Conservation (phyloP, 2,797 vertebrate genomes). For the Sphenopsis melanotis region DNA sequence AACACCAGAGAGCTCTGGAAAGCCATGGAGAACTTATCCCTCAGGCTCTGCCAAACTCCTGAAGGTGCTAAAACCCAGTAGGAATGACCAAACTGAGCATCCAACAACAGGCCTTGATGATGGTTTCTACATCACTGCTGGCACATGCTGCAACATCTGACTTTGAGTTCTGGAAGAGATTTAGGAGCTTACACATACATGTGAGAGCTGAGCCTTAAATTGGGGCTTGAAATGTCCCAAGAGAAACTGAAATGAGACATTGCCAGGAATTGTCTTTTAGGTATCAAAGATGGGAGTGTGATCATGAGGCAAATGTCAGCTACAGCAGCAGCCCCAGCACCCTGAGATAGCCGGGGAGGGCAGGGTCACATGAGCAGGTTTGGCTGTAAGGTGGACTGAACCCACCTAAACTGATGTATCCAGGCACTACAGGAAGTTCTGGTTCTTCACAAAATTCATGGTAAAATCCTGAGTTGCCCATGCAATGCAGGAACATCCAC, state of each 20-base stretch:
- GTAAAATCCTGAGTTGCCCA: background rate
- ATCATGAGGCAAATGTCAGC: background rate
- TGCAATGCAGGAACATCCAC: background rate
- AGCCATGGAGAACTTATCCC: background rate
- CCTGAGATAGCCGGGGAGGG: background rate
- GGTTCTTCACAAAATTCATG: background rate
- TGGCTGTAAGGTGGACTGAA: background rate
- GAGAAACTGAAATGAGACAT: background rate
- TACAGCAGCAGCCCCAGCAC: background rate
- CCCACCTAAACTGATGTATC: background rate
- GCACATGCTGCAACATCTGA: background rate
- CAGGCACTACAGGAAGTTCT: background rate
- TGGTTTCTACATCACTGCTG: background rate
- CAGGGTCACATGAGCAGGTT: fast-evolving
- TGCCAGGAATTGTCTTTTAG: background rate
- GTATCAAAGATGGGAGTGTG: background rate
- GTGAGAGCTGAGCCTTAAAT: background rate
- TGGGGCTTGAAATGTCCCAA: background rate
- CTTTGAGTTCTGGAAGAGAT: background rate
- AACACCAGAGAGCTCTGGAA: background rate
- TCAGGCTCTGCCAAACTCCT: background rate
- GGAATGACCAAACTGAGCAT: background rate
- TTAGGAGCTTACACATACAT: fast-evolving
- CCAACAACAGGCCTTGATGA: background rate
- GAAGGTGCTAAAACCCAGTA: background rate